Evolutionary conservation across 2,888 invertebrate species (phyloP).

Genomic region (Tachina lurida): DNA sequence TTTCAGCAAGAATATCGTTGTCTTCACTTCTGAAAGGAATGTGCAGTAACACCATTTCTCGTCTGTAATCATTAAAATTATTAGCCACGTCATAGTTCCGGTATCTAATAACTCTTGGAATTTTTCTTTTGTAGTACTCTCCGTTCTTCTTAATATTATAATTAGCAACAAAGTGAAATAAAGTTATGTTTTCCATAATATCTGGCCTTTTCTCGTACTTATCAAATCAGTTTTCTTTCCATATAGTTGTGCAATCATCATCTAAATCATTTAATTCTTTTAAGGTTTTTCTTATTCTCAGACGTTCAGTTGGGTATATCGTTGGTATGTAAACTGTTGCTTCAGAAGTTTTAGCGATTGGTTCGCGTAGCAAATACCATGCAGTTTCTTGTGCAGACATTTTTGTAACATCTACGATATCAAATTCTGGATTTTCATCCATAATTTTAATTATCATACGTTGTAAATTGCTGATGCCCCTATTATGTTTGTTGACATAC

Average conservation of each 20-base stretch:
- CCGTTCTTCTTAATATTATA: neutral
- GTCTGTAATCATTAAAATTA: neutral
- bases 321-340: neutral
- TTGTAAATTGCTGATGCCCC: conserved; percentile 9
- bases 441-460: neutral
- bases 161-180: neutral
- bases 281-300: neutral
- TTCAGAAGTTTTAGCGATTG: neutral
- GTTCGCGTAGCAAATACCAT: neutral
- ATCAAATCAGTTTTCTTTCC: neutral
- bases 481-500: conserved; percentile 11
- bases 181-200: neutral
- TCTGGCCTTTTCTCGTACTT: neutral
- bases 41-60: neutral
- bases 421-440: neutral
- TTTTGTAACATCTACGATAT: neutral
- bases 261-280: neutral
- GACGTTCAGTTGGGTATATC: neutral
- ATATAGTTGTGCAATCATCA: neutral
- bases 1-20: neutral
- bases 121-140: neutral
- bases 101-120: neutral
- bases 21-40: neutral
- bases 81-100: neutral
- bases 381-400: neutral